Percentiles rank a stretch among this genome's conserved stretches.
Conservation (phyloP, 2,888 invertebrate species). For the Gymnoscelis rufifasciata region DNA sequence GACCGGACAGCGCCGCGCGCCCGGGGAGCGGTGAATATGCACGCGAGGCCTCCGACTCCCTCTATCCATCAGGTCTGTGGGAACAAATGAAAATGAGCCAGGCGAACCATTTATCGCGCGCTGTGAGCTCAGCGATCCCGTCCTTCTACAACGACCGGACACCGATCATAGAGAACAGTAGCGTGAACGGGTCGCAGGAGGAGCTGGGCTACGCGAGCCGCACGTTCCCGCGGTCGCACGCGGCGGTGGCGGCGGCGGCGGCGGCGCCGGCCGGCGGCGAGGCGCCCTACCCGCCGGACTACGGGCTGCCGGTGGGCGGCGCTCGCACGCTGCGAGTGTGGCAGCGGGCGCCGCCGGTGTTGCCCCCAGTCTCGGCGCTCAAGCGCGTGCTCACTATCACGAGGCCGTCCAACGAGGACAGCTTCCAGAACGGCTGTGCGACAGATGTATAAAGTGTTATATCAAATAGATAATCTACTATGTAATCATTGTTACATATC, state of each 20-base stretch:
- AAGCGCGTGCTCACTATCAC: constrained; percentile 90
- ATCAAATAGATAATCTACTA: constrained; percentile 14
- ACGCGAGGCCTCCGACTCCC: constrained; percentile 84
- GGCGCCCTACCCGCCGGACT: constrained; percentile 85
- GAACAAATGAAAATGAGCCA: constrained; percentile 79
- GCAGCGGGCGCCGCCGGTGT: constrained; percentile 91
- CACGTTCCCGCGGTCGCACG: constrained; percentile 79
- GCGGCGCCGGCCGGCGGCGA: constrained; percentile 44
- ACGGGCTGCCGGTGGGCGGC: constrained; percentile 84
- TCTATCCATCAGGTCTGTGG: constrained; percentile 90
- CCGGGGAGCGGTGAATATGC: constrained; percentile 89
- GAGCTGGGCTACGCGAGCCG: constrained; percentile 81
- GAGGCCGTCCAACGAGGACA: constrained; percentile 93
- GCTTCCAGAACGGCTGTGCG: constrained; percentile 95
- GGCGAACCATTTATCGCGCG: constrained; percentile 77
- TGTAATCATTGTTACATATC: constrained; percentile 44
- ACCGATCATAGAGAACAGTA: constrained; percentile 83
- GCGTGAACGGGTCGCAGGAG: constrained; percentile 79
- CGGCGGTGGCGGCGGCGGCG: constrained; percentile 42
- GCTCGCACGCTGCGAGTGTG: constrained; percentile 91
- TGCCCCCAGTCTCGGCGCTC: constrained; percentile 90
- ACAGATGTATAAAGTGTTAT: constrained; percentile 86
- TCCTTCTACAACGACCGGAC: constrained; percentile 85
- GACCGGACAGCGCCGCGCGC: constrained; percentile 78
- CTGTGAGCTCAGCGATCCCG: constrained; percentile 77